Evolutionary conservation across 2,888 invertebrate species (phyloP), one percentile per base, ranked within the genome.

Genomic region (Drosophila formosana): DNA sequence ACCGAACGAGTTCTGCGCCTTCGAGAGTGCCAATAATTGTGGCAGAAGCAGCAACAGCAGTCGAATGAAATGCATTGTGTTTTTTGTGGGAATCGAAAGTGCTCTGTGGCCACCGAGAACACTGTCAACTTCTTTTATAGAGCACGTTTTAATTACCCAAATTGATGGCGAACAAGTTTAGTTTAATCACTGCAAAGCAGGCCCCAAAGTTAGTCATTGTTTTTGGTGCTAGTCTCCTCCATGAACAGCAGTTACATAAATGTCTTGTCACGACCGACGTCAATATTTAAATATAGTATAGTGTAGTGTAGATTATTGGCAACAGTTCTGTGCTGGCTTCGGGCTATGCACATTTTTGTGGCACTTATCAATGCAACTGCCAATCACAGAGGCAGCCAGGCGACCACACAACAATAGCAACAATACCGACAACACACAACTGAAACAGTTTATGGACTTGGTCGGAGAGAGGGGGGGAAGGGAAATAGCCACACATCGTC

Each of bases 311-410:
- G 39, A 63, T 51, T 39, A 64, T 55, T 43, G 53, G 47, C 37
- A 11, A 34, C 4, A 11, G 11, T 28, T 28, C 5, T 58, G 39
- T 13, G 25, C 37, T 26, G 55, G 18, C 72, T 60, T 61, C 51
- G 26, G 72, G 50, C 77, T 9, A 51, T 50, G 58, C 68, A 65
- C 65, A 65, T 56, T 76, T 79, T 72, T 64, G 66, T 64, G 77
- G 65, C 69, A 73, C 53, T 78, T 80, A 80, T 81, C 79, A 70
- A 65, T 75, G 79, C 75, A 81, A 78, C 78, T 80, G 79, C 70
- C 82, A 78, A 78, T 75, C 79, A 73, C 65, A 52, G 60, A 51
- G 61, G 45, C 81, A 68, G 58, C 51, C 81, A 69, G 49, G 41
- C 64, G 49, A 60, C 53, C 60, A 45, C 60, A 73, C 43, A 64